Conservation (phyloP, 2,888 invertebrate species). For the Crocallis elinguaria region DNA sequence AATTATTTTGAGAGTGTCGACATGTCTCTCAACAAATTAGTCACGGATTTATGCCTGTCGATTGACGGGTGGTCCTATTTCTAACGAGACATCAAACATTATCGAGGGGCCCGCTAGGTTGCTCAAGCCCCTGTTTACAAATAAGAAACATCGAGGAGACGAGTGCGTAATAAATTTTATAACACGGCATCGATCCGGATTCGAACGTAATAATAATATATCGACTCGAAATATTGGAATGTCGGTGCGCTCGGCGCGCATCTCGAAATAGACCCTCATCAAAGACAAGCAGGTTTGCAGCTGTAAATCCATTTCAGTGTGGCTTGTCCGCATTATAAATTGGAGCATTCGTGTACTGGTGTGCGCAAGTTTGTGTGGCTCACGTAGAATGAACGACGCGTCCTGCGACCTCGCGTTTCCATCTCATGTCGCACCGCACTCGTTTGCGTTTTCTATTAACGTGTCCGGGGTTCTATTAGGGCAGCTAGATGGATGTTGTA, state of each 20-base stretch:
- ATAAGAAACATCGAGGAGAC: constrained; percentile 77
- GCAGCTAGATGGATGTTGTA: constrained; percentile 70
- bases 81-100: constrained; percentile 84
- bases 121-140: constrained; percentile 81
- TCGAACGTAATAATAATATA: constrained; percentile 83
- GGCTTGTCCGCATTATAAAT: constrained; percentile 83
- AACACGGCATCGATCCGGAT: constrained; percentile 79
- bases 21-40: constrained; percentile 81
- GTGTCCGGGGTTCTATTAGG: constrained; percentile 71
- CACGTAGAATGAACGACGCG: constrained; percentile 47
- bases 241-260: constrained; percentile 77
- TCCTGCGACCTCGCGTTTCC: constrained; percentile 62
- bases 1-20: constrained; percentile 70
- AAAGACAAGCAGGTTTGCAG: constrained; percentile 84
- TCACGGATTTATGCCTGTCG: constrained; percentile 77
- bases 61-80: constrained; percentile 79
- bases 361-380: constrained; percentile 49
- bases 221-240: constrained; percentile 81
- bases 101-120: constrained; percentile 66
- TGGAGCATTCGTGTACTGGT: constrained; percentile 59
- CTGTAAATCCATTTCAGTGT: constrained; percentile 85
- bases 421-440: constrained; percentile 67
- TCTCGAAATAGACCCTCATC: constrained; percentile 84
- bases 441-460: constrained; percentile 79
- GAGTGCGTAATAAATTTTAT: constrained; percentile 84